These are phyloP conservation scores for Pipistrellus pygmaeus DNA, from an alignment of 2,797 vertebrate species.

Conservation along the genomic window DNA sequence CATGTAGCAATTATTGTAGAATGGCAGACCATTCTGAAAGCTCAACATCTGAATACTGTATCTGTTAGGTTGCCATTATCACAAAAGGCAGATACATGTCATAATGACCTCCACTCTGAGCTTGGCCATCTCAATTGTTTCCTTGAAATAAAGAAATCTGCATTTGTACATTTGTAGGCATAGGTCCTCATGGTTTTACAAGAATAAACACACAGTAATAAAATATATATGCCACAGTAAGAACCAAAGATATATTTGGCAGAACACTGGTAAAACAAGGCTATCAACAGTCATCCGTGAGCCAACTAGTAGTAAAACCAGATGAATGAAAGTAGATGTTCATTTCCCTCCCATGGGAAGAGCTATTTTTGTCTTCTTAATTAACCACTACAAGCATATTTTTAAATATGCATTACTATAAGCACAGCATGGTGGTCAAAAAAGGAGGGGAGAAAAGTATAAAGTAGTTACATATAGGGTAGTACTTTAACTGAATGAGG, in stretches of 20 bases:
- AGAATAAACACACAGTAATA: background rate
- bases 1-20: conserved; percentile 8
- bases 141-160: conserved; percentile 18
- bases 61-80: background rate
- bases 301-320: conserved; percentile 52
- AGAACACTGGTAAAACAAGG: background rate
- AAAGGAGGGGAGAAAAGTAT: background rate
- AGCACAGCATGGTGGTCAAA: background rate
- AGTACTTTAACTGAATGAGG: background rate
- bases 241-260: background rate
- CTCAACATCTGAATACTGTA: background rate
- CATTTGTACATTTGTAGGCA: background rate
- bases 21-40: conserved; percentile 5
- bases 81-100: background rate
- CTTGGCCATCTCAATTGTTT: background rate
- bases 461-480: background rate
- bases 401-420: background rate
- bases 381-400: background rate
- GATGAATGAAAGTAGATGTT: conserved; percentile 20
- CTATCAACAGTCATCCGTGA: background rate
- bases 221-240: background rate
- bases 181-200: background rate
- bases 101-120: background rate
- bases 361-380: background rate
- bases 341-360: background rate